Percentiles rank a stretch among this genome's conserved stretches.
Conservation (phyloP, 2,888 invertebrate species). For the Brachylomia viminalis region DNA sequence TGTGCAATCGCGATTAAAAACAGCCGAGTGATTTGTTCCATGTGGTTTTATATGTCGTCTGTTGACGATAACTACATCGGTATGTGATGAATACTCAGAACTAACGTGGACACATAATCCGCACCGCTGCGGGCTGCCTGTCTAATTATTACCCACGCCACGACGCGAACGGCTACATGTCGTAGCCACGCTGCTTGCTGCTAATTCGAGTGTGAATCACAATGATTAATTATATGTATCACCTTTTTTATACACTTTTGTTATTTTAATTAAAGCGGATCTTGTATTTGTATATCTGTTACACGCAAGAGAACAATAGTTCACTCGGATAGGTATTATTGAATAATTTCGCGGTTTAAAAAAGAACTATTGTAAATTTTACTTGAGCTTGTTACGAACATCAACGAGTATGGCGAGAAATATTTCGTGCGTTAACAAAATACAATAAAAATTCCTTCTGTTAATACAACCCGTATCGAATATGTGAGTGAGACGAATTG, state of each 20-base stretch:
- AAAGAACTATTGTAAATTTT: slow-evolving; percentile 21
- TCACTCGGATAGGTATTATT: slow-evolving; percentile 27
- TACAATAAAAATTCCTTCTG: slow-evolving; percentile 44
- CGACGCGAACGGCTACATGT: background rate
- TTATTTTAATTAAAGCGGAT: slow-evolving; percentile 25
- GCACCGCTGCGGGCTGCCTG: slow-evolving; percentile 33
- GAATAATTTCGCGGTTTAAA: slow-evolving; percentile 16
- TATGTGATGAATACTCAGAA: slow-evolving; percentile 65
- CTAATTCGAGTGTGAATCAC: slow-evolving; percentile 23
- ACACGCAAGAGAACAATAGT: slow-evolving; percentile 23
- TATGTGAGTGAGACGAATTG: slow-evolving; percentile 55
- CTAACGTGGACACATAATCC: slow-evolving; percentile 48
- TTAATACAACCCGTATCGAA: slow-evolving; percentile 48
- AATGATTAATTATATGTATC: slow-evolving; percentile 27
- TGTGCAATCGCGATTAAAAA: slow-evolving; percentile 74
- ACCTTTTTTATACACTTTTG: slow-evolving; percentile 19
- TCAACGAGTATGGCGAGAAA: slow-evolving; percentile 27
- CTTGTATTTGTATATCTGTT: slow-evolving; percentile 17
- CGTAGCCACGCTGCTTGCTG: slow-evolving; percentile 19
- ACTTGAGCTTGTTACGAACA: slow-evolving; percentile 28
- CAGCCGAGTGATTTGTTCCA: slow-evolving; percentile 74
- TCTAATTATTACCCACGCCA: slow-evolving; percentile 45
- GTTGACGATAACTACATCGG: slow-evolving; percentile 66
- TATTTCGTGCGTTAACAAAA: slow-evolving; percentile 48
- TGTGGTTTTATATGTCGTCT: slow-evolving; percentile 76